Percentiles rank a stretch among this genome's conserved stretches.
Evolutionary conservation across 2,113 vertebrate genomes (phyloP).

Genomic region (Sciurus niger): DNA sequence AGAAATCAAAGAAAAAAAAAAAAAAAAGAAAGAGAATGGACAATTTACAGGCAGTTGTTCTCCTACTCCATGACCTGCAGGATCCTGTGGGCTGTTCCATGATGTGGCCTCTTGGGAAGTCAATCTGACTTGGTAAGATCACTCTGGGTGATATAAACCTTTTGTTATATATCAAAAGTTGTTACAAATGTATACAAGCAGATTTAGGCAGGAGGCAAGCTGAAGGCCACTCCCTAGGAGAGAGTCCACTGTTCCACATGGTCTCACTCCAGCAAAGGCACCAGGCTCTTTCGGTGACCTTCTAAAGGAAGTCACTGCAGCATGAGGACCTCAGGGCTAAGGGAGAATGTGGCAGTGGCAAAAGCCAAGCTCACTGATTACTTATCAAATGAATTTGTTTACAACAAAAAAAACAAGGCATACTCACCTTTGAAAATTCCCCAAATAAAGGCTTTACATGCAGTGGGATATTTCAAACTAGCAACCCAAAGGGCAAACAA

Average conservation of each 20-base stretch:
- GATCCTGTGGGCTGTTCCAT: accelerated
- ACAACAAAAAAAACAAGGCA: neutral
- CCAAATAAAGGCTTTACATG: neutral
- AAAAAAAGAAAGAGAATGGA: neutral
- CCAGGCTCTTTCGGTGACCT: neutral
- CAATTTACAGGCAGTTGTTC: neutral
- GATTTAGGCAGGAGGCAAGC: neutral
- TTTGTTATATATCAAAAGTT: neutral
- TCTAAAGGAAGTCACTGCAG: neutral
- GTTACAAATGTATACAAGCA: no score
- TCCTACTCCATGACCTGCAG: accelerated
- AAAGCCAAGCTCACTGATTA: no score
- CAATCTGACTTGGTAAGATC: neutral
- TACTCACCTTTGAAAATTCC: neutral
- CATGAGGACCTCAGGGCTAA: neutral
- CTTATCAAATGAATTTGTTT: neutral
- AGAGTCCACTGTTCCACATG: neutral
- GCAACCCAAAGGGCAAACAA: neutral
- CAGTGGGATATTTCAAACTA: neutral
- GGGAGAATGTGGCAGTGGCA: neutral
- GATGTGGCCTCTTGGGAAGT: neutral
- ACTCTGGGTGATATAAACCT: neutral
- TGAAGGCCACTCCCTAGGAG: neutral
- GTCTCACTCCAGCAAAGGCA: neutral
- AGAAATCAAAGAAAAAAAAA: neutral